A percentile compares a stretch with the other conserved stretches of the same genome.
These are phyloP conservation scores for Spatula clypeata DNA, from an alignment of 2,797 vertebrate species.

Conservation along the genomic window DNA sequence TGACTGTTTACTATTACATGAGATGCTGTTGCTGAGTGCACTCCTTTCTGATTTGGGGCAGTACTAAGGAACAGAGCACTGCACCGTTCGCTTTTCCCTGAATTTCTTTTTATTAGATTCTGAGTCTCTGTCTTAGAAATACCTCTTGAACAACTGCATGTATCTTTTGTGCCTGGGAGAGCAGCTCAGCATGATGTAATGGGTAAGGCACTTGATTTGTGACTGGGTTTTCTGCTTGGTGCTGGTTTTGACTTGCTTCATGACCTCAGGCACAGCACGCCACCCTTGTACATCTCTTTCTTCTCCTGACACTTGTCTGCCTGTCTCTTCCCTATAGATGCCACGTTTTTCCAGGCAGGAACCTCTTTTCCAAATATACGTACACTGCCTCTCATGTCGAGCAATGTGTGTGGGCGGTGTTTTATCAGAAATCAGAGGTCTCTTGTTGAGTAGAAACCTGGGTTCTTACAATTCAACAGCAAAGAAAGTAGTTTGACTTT, in stretches of 20 bases:
- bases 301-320: neutral
- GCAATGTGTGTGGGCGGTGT: neutral
- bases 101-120: neutral
- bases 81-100: neutral
- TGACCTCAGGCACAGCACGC: neutral
- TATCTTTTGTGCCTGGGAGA: neutral
- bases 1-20: neutral
- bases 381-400: neutral
- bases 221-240: neutral
- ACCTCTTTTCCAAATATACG: neutral
- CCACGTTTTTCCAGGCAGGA: neutral
- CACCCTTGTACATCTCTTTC: neutral
- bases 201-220: neutral
- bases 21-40: neutral
- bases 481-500: neutral
- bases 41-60: neutral
- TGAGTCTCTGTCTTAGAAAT: neutral
- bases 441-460: neutral
- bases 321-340: neutral
- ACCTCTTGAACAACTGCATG: neutral
- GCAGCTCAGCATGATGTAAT: neutral
- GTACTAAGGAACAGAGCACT: neutral
- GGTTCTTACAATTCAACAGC: neutral
- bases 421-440: neutral
- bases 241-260: accelerated